Base-by-base conservation (phyloP, 2,888 invertebrate species). In the Tachina grossa region DNA sequence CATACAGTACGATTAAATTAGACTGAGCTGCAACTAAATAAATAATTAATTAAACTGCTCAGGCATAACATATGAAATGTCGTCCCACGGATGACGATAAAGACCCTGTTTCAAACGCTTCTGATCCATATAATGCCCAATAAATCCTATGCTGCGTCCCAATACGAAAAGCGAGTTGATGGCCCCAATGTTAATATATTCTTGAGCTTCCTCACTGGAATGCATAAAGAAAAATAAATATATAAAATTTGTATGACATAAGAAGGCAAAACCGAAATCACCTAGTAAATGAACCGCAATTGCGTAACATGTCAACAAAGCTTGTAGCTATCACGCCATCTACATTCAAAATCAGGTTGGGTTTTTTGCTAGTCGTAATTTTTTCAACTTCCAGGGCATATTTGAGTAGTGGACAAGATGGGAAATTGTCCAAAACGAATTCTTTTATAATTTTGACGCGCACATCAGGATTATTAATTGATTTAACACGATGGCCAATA, bases 1-100 rank as follows among this genome's bases (percentile, higher is more conserved):
- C 43, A 53, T 59, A 68, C 65, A 61, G 59, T 9, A 45, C 51
- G 59, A 74, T 49, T 57, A 80, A 22, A 47, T 4, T 51, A 45
- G n/a, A 57, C 55, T 79, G 63, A 55, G 45, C 61, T 71, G 61
- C 31, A 53, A 47, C 55, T 72, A 71, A 22, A 9, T 13, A 61
- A 11, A 41, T 71, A 51, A 14, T 89, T 90, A 92, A 88, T 92
- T 92, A 87, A 91, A 93, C 88, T 93, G 92, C 87, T 93, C 93
- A 68, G 93, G 93, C 88, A 93, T 90, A 76, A 93, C 93, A 84
- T 93, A 93, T 16, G 93, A 93, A 93, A 99, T 99, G 92, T 99
- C 99, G 92, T 99, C 99, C 99, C 99, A 99, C 0, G 99, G 99
- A 93, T 99, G 99, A 89, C 99, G 96, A 93, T 99, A 99, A 6